Evolutionary conservation across 2,113 vertebrate genomes (phyloP), one percentile per base, ranked within the genome.

Genomic region (Hiodon alosoides): DNA sequence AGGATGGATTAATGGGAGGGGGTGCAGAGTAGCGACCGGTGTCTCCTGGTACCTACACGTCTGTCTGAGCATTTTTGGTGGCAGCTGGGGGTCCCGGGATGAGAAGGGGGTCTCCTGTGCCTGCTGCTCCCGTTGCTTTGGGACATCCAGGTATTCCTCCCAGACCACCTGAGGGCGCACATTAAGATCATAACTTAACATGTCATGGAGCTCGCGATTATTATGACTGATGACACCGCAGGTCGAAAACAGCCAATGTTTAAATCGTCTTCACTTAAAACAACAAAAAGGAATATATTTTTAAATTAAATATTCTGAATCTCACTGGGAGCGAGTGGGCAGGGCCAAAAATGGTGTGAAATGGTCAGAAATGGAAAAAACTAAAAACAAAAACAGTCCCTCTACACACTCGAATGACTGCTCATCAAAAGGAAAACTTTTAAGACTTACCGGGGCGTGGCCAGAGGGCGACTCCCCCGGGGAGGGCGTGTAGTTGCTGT

Each of bases 401-500:
- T 31, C 31, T 7, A 58, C 3, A 11, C 3, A 8, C 54, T n/a
- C 31, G 3, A 57, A 54, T 16, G 9, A 57, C 8, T 61, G 31
- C 50, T 13, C 68, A 46, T n/a, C 7, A 17, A 54, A 16, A 69
- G 7, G n/a, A n/a, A 2, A 13, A 6, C 8, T 7, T 13, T 4
- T 4, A 3, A 16, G 31, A 78, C 88, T 74, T 90, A 98, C 96
- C 84, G 93, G 86, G 74, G 90, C 86, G 75, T 90, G 88, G 88
- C 89, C 95, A 84, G 93, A 85, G 0, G 96, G 95, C 59, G 96
- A 98, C 76, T 94, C 95, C 81, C 91, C 93, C 16, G 96, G 93
- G 8, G 95, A 96, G 64, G 90, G 89, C 62, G 94, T 95, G 3
- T 94, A 95, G 78, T 96, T 98, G 82, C 97, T 98, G 77, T 92